These are phyloP conservation scores for Drosophila neonasuta DNA, from an alignment of 2,888 invertebrate genomes.

Conservation along the genomic window DNA sequence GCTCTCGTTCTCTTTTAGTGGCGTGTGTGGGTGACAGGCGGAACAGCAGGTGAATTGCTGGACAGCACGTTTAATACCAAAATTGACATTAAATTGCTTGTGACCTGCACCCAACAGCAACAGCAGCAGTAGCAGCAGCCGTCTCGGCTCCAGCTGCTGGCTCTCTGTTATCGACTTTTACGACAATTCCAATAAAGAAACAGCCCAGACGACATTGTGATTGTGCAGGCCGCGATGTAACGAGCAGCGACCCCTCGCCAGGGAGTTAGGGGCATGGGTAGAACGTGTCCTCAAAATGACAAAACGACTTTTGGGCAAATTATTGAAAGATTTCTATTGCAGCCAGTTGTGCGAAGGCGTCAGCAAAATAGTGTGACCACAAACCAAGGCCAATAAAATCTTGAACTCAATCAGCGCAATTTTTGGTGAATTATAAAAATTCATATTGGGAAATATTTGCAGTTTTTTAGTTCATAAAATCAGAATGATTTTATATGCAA, in stretches of 20 bases:
- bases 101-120: conserved; percentile 58
- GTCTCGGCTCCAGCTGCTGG: conserved; percentile 23
- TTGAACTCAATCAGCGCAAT: neutral
- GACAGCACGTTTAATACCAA: conserved; percentile 74
- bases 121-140: conserved; percentile 7
- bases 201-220: conserved; percentile 54
- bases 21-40: conserved; percentile 40
- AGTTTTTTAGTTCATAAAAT: neutral
- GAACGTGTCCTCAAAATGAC: conserved; percentile 50
- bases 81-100: conserved; percentile 79
- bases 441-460: neutral
- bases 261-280: neutral
- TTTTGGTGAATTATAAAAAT: neutral
- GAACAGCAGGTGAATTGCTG: conserved; percentile 67
- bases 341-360: conserved; percentile 17
- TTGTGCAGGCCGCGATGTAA: conserved; percentile 5
- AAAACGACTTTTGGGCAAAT: conserved; percentile 56
- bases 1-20: neutral
- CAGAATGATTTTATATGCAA: no score
- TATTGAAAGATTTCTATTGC: conserved; percentile 61
- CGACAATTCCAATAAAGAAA: conserved; percentile 77
- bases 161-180: conserved; percentile 75
- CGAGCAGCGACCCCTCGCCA: neutral
- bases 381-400: neutral
- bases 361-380: conserved; percentile 23